Percentiles rank a stretch among this genome's conserved stretches.
Evolutionary conservation across 2,113 vertebrate species (phyloP).

Genomic region (Pionites leucogaster): DNA sequence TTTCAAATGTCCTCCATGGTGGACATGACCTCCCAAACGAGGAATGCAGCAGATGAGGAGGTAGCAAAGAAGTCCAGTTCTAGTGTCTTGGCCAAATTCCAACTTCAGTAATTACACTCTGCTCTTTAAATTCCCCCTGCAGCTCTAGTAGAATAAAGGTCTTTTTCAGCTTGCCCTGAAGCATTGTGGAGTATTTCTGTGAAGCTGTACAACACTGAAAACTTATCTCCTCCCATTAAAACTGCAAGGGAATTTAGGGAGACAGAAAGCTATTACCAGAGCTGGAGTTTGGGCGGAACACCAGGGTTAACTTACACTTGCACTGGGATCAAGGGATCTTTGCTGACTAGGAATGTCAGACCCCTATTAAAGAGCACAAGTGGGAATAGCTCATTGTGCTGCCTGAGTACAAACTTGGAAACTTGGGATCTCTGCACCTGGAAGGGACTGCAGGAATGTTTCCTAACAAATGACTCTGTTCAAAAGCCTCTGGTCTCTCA

Average conservation of each 20-base stretch:
- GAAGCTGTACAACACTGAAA: constrained; percentile 2
- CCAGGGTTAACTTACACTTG: neutral
- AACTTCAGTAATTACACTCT: constrained; percentile 1
- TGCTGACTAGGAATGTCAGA: neutral
- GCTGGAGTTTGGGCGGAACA: neutral
- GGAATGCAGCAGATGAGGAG: neutral
- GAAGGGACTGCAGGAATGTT: neutral
- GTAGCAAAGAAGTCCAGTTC: neutral
- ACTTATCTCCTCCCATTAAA: neutral
- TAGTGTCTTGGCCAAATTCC: neutral
- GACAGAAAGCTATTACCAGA: constrained; percentile 26
- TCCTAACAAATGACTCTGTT: neutral
- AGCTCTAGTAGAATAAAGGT: neutral
- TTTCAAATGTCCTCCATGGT: neutral
- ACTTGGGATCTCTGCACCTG: neutral
- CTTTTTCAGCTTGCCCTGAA: neutral
- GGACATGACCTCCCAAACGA: neutral
- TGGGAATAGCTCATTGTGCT: neutral
- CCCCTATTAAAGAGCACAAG: neutral
- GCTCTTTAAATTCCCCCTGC: neutral
- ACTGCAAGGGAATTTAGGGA: neutral
- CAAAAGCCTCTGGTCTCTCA: neutral
- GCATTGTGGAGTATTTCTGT: neutral
- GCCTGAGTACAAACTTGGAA: neutral
- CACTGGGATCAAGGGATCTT: neutral